Evolutionary conservation across 2,113 vertebrate species (phyloP).

Genomic region (Bambusicola thoracicus): DNA sequence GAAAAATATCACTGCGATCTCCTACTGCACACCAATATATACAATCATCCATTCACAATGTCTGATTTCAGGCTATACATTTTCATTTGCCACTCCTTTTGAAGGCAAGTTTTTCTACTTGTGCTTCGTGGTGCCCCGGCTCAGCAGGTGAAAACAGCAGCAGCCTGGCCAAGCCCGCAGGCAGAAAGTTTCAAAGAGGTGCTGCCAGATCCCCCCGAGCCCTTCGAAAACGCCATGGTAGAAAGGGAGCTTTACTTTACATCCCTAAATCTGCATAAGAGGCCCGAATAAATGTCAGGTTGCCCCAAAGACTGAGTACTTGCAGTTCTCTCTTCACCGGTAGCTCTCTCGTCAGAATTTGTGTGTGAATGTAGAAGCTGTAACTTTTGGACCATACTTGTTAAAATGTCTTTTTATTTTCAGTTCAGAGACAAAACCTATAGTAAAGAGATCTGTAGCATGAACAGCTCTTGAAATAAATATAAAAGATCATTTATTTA

Average conservation of each 20-base stretch:
- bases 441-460: slow-evolving; percentile 32
- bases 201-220: background rate
- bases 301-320: background rate
- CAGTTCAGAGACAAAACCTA: background rate
- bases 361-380: background rate
- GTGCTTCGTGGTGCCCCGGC: slow-evolving; percentile 23
- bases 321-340: background rate
- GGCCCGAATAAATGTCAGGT: background rate
- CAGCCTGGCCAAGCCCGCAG: background rate
- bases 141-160: background rate
- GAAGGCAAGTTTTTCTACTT: background rate
- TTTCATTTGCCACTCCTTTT: background rate
- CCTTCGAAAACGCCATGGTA: background rate
- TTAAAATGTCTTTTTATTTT: background rate
- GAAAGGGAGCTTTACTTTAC: background rate
- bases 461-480: slow-evolving; percentile 44
- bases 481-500: slow-evolving; percentile 28
- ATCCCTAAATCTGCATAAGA: background rate
- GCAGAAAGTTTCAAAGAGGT: background rate
- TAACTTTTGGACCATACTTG: background rate
- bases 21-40: background rate
- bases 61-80: background rate
- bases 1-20: background rate
- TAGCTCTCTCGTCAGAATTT: background rate
- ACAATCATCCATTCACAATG: background rate